Base-by-base conservation (phyloP, 2,888 invertebrate species). In the Rutpela maculata region DNA sequence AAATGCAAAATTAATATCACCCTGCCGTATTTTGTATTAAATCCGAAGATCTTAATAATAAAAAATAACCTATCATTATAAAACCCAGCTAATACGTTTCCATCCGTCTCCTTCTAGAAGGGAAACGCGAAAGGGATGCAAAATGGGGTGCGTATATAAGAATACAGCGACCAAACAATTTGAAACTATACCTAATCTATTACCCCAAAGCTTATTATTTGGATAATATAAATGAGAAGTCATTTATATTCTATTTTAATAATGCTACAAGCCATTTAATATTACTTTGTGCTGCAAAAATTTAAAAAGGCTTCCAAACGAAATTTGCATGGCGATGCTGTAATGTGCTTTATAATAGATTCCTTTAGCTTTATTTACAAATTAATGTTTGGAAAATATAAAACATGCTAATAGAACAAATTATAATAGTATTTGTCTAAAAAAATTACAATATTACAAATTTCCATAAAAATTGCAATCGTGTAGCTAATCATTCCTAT, bases 201-300 rank as follows among this genome's bases (percentile, higher is more conserved):
- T 85, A 85, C 84, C 82, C 78, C 82, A 72, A 82, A 82, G 83
- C 84, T 86, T 86, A 85, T 85, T 85, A 85, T 85, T 83, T 79
- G 83, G 81, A 75, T 84, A 81, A 85, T 86, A 87, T 86, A 87
- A 87, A 87, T 84, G 86, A 83, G 82, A 35, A 78, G 85, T 83
- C 86, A 86, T 88, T 88, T 87, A 85, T 88, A 86, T 87, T 85
- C 85, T 85, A 86, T 86, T 87, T 88, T 87, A 88, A 88, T 87
- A 87, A 87, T 85, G 85, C 85, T 84, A 85, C 85, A 86, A 83
- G 83, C 84, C 85, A 84, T 86, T 87, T 86, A 86, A 85, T 85
- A 83, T 84, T 83, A 84, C 83, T 84, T 84, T 82, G 81, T 77
- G 78, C 74, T 74, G 75, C 65, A 74, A 76, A 76, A 75, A 74